These are phyloP conservation scores for Tetanocera ferruginea DNA, from an alignment of 2,888 invertebrate genomes.

Conservation along the genomic window DNA sequence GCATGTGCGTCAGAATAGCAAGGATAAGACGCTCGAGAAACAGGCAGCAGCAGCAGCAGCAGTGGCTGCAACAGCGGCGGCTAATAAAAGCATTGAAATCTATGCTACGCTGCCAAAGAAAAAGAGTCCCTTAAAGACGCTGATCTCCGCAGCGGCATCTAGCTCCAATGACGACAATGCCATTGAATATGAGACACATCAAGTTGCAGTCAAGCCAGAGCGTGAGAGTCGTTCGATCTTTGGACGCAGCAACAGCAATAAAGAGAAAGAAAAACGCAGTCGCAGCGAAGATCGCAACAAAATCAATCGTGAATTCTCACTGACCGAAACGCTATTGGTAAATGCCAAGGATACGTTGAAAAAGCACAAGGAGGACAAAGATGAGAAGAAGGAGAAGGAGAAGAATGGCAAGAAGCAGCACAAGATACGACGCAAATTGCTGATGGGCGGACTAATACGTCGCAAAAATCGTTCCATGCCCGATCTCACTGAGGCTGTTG, in stretches of 20 bases:
- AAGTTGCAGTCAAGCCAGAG: conserved; percentile 72
- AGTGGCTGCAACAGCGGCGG: conserved; percentile 51
- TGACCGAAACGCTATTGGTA: conserved; percentile 74
- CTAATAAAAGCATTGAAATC: conserved; percentile 83
- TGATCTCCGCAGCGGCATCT: conserved; percentile 70
- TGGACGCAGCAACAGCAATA: conserved; percentile 75
- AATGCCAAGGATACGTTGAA: conserved; percentile 72
- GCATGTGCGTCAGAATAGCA: conserved; percentile 81
- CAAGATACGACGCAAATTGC: conserved; percentile 86
- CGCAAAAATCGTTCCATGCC: conserved; percentile 93
- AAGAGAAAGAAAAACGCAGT: conserved; percentile 84
- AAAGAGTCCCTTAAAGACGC: conserved; percentile 78
- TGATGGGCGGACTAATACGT: conserved; percentile 91
- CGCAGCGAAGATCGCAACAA: conserved; percentile 89
- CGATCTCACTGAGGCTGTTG: conserved; percentile 87
- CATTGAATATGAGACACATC: conserved; percentile 76
- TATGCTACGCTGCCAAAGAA: conserved; percentile 93
- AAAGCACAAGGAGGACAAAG: conserved; percentile 75
- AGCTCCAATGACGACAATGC: conserved; percentile 73
- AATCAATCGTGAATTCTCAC: conserved; percentile 78
- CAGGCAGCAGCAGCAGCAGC: conserved; percentile 32
- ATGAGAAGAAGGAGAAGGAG: conserved; percentile 79
- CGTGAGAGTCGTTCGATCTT: conserved; percentile 79
- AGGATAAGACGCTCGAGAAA: conserved; percentile 75
- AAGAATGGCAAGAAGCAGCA: conserved; percentile 88